Base-by-base conservation (phyloP, 1,140 invertebrate genomes). In the Drosophila seguyi region DNA sequence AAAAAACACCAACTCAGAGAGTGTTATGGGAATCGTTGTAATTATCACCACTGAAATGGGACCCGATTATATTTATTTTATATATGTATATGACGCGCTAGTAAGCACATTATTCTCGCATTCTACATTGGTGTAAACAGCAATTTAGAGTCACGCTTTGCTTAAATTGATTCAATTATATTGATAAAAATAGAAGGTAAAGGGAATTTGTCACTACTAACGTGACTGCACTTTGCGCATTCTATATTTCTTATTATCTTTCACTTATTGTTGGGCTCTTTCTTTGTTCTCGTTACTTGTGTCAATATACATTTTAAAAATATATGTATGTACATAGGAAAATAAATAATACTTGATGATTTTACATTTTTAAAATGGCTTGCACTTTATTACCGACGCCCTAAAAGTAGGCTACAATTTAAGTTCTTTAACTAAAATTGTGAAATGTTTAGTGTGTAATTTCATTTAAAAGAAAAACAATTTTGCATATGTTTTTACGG, bases 31-130 rank as follows among this genome's bases (percentile, higher is more conserved):
- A 47, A 45, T 42, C 41, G 62, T 72, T 48, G 56, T 57, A 87
- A 86, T 86, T 79, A 86, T 86, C 79, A 66, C 50, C 71, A 57
- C 38, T 79, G 75, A 83, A 83, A 88, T 45, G 50, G 44, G 25
- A n/a, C 38, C 53, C 63, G 57, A 39, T 34, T 42, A 42, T 50
- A 48, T 53, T 42, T 16, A 4, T 48, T 48, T 48, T 27, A 27
- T 48, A 65, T 48, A 41, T 56, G 18, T 41, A 44, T 74, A 34
- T 55, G 38, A 39, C 45, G 14, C 56, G 34, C 31, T 42, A 59
- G 38, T 36, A n/a, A 34, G 52, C 10, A 16, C 41, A 39, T 53
- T 53, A 53, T 16, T 36, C 29, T 36, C 18, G 13, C 58, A 38
- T 31, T 59, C 50, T 42, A 60, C 39, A 72, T 48, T 38, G 57